Evolutionary conservation across 2,113 vertebrate genomes (phyloP), one percentile per base, ranked within the genome.

Genomic region (Chamaetylas fuelleborni): DNA sequence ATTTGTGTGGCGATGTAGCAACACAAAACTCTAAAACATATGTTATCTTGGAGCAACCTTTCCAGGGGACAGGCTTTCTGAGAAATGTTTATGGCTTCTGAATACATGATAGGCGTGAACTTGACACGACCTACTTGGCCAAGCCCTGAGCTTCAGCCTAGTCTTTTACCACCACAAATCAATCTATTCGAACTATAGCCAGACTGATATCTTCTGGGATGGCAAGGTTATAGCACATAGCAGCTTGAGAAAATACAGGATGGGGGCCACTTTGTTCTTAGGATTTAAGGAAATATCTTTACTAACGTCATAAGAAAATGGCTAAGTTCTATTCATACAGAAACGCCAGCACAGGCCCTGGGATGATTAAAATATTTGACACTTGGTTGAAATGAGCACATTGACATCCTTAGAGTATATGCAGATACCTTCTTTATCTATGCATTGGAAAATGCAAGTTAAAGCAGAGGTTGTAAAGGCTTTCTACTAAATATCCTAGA

Each of bases 71-170:
- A 96, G 40, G 69, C 53, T 94, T 95, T 84, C 90, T 86, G 82
- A 86, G 93, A 94, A 92, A 78, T 12, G 1, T 94, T 96, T 93
- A 92, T 94, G 92, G 36, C 86, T 92, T 88, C 50, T 58, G 65
- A 96, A 83, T 83, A 90, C 82, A 26, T 2, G 22, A 83, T 58
- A 47, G 90, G 67, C 60, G 67, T 93, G 90, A 95, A 96, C 88
- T 90, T 94, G 92, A 96, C 85, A 90, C 0, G 28, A 92, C 92
- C 88, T 71, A 43, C 48, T 90, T 60, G 85, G 64, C 88, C 96
- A 90, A 94, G 71, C 60, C 62, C 67, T 77, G 62, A 67, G 78
- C 64, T 94, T 93, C 88, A 58, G 71, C 43, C 81, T 93, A 34
- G 85, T 92, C 71, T 64, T 88, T 67, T 56, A 86, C 79, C 48